phyloP scores from a whole-genome alignment of 2,888 invertebrate species.

The Gnatocerus cornutus region DNA sequence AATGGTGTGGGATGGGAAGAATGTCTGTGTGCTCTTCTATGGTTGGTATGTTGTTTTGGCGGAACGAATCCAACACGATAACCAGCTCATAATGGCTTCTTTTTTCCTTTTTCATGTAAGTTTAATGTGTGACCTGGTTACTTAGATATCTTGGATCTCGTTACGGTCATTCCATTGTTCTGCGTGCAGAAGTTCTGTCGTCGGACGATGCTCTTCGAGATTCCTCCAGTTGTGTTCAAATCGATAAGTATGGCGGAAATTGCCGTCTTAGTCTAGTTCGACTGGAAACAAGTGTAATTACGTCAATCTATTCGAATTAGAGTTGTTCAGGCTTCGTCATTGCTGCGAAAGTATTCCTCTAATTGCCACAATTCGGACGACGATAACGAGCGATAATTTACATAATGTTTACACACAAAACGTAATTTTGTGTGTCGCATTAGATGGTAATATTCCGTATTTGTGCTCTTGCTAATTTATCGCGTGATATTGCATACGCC shows the following conservation, averaged over 20 bases:
- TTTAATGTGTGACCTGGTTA: constrained; percentile 57
- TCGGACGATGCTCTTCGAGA: constrained; percentile 23
- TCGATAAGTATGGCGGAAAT: constrained; percentile 30
- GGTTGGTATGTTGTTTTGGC: constrained; percentile 54
- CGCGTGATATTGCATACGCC: constrained; percentile 34
- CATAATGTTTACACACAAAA: constrained; percentile 39
- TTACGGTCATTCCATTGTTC: constrained; percentile 49
- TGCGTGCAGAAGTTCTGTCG: constrained; percentile 16
- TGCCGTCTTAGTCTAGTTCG: constrained; percentile 25
- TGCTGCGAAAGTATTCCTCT: constrained; percentile 29
- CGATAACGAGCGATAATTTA: constrained; percentile 39
- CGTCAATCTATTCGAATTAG: constrained; percentile 36
- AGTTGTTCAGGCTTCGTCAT: constrained; percentile 33
- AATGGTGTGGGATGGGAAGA: constrained; percentile 60
- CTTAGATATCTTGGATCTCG: constrained; percentile 51
- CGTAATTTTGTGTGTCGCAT: constrained; percentile 19
- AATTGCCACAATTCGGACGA: constrained; percentile 26
- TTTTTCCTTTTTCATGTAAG: constrained; percentile 16
- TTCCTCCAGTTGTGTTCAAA: constrained; percentile 6
- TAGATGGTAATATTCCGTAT: constrained; percentile 33
- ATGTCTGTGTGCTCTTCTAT: constrained; percentile 54
- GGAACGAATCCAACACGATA: constrained; percentile 55
- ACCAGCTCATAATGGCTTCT: constrained; percentile 43
- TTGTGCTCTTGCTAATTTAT: constrained; percentile 30
- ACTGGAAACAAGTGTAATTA: constrained; percentile 34